A percentile compares a stretch with the other conserved stretches of the same genome.
Evolutionary conservation across 37 sponge, comb jelly and placozoan genomes (phyloP).

Genomic region (Amphimedon queenslandica): DNA sequence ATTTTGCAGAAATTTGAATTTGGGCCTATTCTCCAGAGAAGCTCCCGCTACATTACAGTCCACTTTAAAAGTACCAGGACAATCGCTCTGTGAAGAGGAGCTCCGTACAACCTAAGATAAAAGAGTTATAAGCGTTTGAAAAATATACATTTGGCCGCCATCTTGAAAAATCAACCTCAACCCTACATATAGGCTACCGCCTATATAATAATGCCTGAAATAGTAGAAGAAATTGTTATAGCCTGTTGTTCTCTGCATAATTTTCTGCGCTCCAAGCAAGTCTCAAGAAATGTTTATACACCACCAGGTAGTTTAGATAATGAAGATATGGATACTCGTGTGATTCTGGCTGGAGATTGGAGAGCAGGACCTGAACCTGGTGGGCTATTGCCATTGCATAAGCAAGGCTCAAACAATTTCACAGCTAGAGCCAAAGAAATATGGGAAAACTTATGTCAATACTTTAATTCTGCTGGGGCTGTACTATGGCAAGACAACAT

Average conservation of each 20-base stretch:
- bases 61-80: no score
- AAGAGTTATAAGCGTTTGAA: no score
- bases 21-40: no score
- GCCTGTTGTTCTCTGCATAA: slow-evolving; percentile 15
- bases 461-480: slow-evolving; percentile 1
- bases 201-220: no score
- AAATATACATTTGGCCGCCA: no score
- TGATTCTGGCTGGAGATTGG: not conserved
- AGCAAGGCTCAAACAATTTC: not conserved
- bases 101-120: no score
- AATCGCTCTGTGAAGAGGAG: no score
- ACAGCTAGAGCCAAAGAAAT: not conserved
- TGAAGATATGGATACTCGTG: slow-evolving; percentile 1
- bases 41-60: no score
- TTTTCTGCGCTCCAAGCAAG: not conserved
- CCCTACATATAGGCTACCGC: no score
- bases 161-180: no score
- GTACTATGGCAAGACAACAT: slow-evolving; percentile 2
- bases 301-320: not conserved
- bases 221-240: no score
- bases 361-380: not conserved
- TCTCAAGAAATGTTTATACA: not conserved
- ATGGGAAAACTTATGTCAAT: not conserved
- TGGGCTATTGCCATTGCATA: not conserved
- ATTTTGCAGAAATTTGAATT: no score